phyloP scores from a whole-genome alignment of 2,888 invertebrate species.

The Protophormia terraenovae region DNA sequence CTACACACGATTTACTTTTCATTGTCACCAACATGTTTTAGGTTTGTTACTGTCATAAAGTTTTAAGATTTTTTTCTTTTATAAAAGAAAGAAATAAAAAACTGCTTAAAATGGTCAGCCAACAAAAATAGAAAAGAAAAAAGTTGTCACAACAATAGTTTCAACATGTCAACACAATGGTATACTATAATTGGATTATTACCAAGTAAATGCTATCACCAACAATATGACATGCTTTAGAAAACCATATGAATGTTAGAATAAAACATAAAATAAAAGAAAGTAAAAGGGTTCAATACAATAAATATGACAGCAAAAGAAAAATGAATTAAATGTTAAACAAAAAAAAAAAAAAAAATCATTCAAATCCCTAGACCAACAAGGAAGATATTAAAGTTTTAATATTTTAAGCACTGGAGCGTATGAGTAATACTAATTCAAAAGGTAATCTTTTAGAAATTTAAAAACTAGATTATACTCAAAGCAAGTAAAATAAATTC shows the following conservation, averaged over 20 bases:
- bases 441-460: neutral
- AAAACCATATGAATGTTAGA: neutral
- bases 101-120: too few species aligned
- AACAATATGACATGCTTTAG: neutral
- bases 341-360: too few species aligned
- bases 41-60: conserved; percentile 30
- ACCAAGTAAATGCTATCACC: conserved; percentile 33
- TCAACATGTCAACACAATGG: conserved; percentile 32
- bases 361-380: neutral
- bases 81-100: neutral
- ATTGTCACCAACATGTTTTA: conserved; percentile 17
- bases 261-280: too few species aligned
- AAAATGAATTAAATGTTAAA: too few species aligned
- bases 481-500: too few species aligned
- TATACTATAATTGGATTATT: conserved; percentile 54
- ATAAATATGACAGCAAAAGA: too few species aligned
- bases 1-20: conserved; percentile 48
- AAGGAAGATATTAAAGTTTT: neutral
- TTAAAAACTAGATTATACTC: too few species aligned
- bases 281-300: too few species aligned
- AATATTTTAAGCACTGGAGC: neutral
- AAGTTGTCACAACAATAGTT: conserved; percentile 47
- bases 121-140: conserved; percentile 2
- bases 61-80: conserved; percentile 19
- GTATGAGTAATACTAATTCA: conserved; percentile 29